Conservation (phyloP, 2,888 invertebrate genomes). For the Ichneumon xanthorius region DNA sequence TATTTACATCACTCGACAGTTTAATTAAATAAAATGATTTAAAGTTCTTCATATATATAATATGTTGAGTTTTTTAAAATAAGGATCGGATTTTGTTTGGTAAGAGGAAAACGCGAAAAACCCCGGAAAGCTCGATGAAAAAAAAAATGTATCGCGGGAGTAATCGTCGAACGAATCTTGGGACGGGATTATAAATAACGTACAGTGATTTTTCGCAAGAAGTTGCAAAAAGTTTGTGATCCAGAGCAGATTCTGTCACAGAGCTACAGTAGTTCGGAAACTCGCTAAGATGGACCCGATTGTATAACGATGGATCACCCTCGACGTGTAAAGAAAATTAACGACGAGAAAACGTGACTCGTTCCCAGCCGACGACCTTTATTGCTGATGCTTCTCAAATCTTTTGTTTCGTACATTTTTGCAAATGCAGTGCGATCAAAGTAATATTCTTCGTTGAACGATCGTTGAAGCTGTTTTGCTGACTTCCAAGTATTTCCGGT, state of each 20-base stretch:
- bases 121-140: not conserved
- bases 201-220: constrained; percentile 8
- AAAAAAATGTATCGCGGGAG: not conserved
- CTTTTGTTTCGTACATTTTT: not conserved
- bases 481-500: too few relatives aligned
- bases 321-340: not conserved
- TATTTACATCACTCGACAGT: not conserved
- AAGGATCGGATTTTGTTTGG: not conserved
- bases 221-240: not conserved
- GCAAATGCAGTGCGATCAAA: not conserved
- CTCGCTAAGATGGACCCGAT: constrained; percentile 1
- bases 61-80: not conserved
- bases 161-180: constrained; percentile 49
- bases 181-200: not conserved
- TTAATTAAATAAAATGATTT: not conserved
- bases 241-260: not conserved
- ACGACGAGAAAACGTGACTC: constrained; percentile 10
- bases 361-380: not conserved
- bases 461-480: too few relatives aligned
- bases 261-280: not conserved
- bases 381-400: constrained; percentile 5
- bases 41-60: not conserved
- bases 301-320: constrained; percentile 12
- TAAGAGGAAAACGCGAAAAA: not conserved
- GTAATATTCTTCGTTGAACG: not conserved